Conservation (phyloP, 1,140 invertebrate genomes). For the Drosophila ogumai region DNA sequence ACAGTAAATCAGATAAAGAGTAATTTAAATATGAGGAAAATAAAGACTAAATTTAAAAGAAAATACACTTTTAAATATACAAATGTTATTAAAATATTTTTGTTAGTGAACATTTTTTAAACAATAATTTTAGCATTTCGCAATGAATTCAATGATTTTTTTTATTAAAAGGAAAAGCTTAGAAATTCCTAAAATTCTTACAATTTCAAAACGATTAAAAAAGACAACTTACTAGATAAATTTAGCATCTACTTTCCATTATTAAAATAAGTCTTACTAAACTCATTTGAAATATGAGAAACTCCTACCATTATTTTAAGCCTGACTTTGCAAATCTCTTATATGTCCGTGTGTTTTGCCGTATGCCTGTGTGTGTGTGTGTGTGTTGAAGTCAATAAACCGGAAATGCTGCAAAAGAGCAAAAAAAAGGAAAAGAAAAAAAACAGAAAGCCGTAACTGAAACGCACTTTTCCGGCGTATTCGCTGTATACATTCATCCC, state of each 20-base stretch:
- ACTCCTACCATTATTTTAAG: slow-evolving; percentile 5
- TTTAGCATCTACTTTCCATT: too few species aligned
- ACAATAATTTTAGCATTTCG: not conserved
- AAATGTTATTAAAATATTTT: too few species aligned
- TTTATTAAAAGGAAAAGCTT: rapidly evolving
- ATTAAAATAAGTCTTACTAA: too few species aligned
- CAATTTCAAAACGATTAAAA: not conserved
- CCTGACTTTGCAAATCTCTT: not conserved
- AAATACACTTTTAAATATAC: too few species aligned
- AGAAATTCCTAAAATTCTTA: not conserved
- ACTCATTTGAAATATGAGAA: too few species aligned
- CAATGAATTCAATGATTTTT: not conserved
- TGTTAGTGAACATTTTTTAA: not conserved
- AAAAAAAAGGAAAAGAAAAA: slow-evolving; percentile 20
- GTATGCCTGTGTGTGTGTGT: slow-evolving; percentile 6
- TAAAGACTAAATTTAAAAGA: not conserved
- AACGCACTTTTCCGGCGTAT: slow-evolving; percentile 68
- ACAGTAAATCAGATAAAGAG: not conserved
- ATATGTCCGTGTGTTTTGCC: slow-evolving; percentile 1
- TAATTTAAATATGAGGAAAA: not conserved
- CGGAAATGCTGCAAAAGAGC: slow-evolving; percentile 57
- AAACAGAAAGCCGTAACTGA: slow-evolving; percentile 30
- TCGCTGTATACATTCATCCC: slow-evolving; percentile 44
- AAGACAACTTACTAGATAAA: not conserved
- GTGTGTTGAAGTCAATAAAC: slow-evolving; percentile 75